Base-by-base conservation (phyloP, 2,888 invertebrate species). In the Aproaerema taeniolella region DNA sequence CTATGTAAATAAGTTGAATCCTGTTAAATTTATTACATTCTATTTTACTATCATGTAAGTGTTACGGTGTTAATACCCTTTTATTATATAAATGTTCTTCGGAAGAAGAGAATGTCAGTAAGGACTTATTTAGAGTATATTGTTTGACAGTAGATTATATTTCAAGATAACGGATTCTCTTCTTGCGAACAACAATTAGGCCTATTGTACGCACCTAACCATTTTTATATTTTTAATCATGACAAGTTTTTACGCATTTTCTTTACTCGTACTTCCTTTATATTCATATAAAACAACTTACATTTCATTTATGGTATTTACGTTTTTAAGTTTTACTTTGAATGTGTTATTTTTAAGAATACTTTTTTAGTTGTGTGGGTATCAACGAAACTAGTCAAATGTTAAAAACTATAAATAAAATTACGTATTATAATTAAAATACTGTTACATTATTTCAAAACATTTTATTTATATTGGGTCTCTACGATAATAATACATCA, bases 21-120 rank as follows among this genome's bases (percentile, higher is more conserved):
- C 80, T 83, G 83, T 85, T 83, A 83, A 82, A 82, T 68, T 78
- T 82, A 79, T 78, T 74, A 83, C 85, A 85, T 83, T 85, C 85
- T 85, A 85, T 85, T 83, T 83, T 82, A 83, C 66, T 83, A 82
- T 72, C 62, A 54, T 67, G 58, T 82, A 85, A 85, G 83, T 85
- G 83, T 85, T 85, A 79, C 73, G 69, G 66, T 77, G 72, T 78
- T 77, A 67, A 80, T 80, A 82, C 74, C 71, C 69, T 72, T 80
- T 71, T 75, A 79, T 71, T 68, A 65, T 68, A 67, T 57, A 48
- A n/a, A 53, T 50, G 71, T 72, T 80, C 74, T 74, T 80, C 70
- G 44, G 46, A 37, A 50, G 64, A 66, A 61, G 64, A 70, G 60
- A 64, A 59, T 50, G 42, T 47, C 43, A 46, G 20, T 30, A 36